Evolutionary conservation across 2,888 invertebrate genomes (phyloP), one percentile per base, ranked within the genome.

Genomic region (Hydrotaea cyrtoneurina): DNA sequence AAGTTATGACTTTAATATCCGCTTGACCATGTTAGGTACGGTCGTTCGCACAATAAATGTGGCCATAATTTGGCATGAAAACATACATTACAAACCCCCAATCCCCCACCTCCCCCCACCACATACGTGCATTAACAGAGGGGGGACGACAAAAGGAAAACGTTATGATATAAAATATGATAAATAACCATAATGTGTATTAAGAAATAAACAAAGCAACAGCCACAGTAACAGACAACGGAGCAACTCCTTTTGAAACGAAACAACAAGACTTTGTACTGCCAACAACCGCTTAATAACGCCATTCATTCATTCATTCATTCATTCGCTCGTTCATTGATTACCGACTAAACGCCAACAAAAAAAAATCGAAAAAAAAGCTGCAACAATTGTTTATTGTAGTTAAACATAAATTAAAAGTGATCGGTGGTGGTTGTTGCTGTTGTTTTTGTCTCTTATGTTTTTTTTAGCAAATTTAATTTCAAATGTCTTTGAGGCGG

Each of bases 1-100:
- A 69, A 85, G 59, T 81, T 85, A 85, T 81, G 84, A 76, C 11
- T 79, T 78, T 79, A 76, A 85, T 85, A 69, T 78, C 72, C 81
- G 36, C 31, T 17, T 43, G 7, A 69, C 50, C 36, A 19, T 62
- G 17, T 26, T 43, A 59, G 7, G n/a, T n/a, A 59, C 23, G 74
- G 59, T 73, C 23, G 15, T 2, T 39, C 50, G 80, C 55, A 80
- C 31, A 62, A 69, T 78, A 75, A 80, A 78, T 80, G 83, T 74
- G 43, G 5, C 17, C 55, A 76, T 84, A 84, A 84, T 81, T 76
- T 69, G 62, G 79, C 81, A 85, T 82, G 81, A 79, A 76, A 72
- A 57, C 84, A 78, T 81, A 66, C 19, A 64, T 77, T 77, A 36
- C 8, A 31, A 50, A 46, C 8, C 21, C 1, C 53, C n/a, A n/a